Base-by-base conservation (phyloP, 1,140 invertebrate genomes). In the Pantala flavescens region DNA sequence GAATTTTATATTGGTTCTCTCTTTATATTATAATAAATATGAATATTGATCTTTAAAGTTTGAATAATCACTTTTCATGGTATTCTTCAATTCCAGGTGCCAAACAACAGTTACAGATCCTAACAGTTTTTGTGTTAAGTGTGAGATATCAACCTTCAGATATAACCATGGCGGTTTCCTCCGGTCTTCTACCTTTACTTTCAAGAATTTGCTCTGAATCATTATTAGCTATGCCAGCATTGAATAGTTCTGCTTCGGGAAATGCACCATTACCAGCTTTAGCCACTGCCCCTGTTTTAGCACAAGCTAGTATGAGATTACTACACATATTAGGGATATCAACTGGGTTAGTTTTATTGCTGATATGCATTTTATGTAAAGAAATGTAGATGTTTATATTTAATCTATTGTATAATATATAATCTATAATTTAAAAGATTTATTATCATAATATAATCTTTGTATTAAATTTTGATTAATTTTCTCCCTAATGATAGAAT, bases 101-200 rank as follows among this genome's bases (percentile, higher is more conserved):
- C 10, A 77, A 78, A 36, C 80, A 84, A 73, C 81, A 83, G 63
- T 77, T 85, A 36, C 80, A 84, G 78, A 77, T 85, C 24, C 81
- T 87, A 24, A 87, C 84, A 19, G 81, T 89, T 14, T 88, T 88
- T 80, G 84, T 85, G 3, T 79, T 89, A 71, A 88, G 86, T 80
- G 83, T 87, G 11, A 84, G 84, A 42, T 89, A 87, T 79, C 81
- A 84, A 75, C 82, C 87, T 19, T 81, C 84, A 72, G 88, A 89
- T 80, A 81, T 90, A n/a, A 83, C 82, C 36, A 81, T 89, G 23
- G 84, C 86, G 5, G 86, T 89, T 19, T 84, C 86, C 3, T 85
- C 85, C 79, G 86, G 86, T 36, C 78, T 90, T 16, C 79, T 88
- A 43, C 81, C 83, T 5, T 78, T 84, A 9, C 79, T 89, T n/a